Evolutionary conservation across 2,797 vertebrate species (phyloP).

Genomic region (Enteromius fasciolatus): DNA sequence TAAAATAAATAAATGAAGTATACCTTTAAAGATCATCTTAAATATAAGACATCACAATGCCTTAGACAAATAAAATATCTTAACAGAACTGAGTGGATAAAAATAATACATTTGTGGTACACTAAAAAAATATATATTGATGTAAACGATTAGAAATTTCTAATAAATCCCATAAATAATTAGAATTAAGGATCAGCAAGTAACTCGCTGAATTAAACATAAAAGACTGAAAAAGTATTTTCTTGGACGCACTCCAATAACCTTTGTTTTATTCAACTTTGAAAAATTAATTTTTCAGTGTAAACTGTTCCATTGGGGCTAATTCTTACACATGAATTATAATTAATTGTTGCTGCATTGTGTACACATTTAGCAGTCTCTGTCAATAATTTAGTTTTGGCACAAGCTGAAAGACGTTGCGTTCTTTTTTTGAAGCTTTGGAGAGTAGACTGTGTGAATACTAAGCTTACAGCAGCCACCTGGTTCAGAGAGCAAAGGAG

Average conservation of each 20-base stretch:
- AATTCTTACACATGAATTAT: conserved; percentile 16
- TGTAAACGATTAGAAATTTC: neutral
- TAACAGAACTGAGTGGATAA: neutral
- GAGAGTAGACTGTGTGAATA: conserved; percentile 1
- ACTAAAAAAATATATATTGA: neutral
- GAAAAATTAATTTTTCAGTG: neutral
- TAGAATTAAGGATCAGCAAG: neutral
- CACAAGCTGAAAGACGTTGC: neutral
- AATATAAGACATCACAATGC: neutral
- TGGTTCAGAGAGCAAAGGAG: neutral
- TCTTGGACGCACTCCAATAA: neutral
- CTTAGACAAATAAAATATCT: neutral
- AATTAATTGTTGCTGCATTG: neutral
- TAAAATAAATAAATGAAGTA: neutral
- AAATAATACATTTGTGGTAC: neutral
- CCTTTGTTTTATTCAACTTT: neutral
- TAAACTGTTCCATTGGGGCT: conserved; percentile 1
- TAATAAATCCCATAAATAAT: neutral
- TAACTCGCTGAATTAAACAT: neutral
- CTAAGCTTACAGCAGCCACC: conserved; percentile 1
- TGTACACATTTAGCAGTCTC: conserved; percentile 8
- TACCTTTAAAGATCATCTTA: neutral
- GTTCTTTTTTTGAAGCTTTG: neutral
- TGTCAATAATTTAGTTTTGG: conserved; percentile 15
- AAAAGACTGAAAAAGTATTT: neutral